Evolutionary conservation across 2,888 invertebrate species (phyloP).

Genomic region (Thymelicus sylvestris): DNA sequence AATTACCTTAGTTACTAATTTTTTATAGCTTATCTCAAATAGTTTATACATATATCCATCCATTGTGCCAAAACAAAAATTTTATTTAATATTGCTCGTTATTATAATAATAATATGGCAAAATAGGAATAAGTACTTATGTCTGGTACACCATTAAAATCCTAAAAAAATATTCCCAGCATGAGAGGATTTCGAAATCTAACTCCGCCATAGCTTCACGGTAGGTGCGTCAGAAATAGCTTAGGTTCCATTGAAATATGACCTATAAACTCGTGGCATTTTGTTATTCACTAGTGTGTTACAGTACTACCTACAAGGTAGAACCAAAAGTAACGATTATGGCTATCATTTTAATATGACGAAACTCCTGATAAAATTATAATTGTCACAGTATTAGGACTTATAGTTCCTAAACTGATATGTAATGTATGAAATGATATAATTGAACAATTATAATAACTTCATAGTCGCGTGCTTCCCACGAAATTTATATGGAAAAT

Average conservation of each 20-base stretch:
- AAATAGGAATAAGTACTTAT: too few species aligned
- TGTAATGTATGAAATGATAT: slow-evolving; percentile 48
- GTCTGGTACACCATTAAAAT: too few species aligned
- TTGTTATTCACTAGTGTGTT: background rate
- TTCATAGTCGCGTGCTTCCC: slow-evolving; percentile 59
- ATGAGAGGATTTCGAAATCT: background rate
- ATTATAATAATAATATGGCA: too few species aligned
- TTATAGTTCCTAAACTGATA: slow-evolving; percentile 18
- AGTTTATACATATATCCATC: too few species aligned
- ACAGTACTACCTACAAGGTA: too few species aligned
- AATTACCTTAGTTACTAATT: too few species aligned
- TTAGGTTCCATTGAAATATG: background rate
- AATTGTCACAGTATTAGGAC: slow-evolving; percentile 12
- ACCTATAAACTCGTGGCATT: background rate
- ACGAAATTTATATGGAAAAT: slow-evolving; percentile 62
- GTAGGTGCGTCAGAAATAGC: background rate
- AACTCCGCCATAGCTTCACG: background rate
- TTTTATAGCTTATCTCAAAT: too few species aligned
- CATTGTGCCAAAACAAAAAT: too few species aligned
- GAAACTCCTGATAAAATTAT: slow-evolving; percentile 27
- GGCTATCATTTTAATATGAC: background rate
- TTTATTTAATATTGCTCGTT: too few species aligned
- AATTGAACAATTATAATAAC: slow-evolving; percentile 71
- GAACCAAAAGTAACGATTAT: background rate
- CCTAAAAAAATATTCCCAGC: too few species aligned